Evolutionary conservation across 2,888 invertebrate species (phyloP), one percentile per base, ranked within the genome.

Genomic region (Tachina fera): DNA sequence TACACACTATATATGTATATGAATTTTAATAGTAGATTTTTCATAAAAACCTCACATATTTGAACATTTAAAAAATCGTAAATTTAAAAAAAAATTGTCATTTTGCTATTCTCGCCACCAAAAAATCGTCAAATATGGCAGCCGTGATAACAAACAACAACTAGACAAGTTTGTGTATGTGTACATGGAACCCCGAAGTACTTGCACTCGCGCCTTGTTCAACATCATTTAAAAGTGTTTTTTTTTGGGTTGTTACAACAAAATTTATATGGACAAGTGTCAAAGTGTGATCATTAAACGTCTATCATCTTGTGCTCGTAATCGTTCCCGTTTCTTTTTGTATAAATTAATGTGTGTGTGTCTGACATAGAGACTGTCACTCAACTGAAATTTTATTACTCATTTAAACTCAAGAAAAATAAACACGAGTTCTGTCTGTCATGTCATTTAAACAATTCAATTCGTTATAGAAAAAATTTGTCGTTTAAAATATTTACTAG

Each of bases 261-360:
- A 83, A 47, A 86, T 86, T 83, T 86, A 86, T 83, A 43, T 45
- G 67, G 63, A 76, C 79, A 83, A 75, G 83, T 86, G 85, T 86
- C 83, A 86, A 79, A 86, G 78, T 83, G 75, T 70, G 75, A 82
- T 60, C 78, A 67, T 83, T 72, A 77, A 77, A 53, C 45, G 56
- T 71, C 60, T 70, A 43, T 71, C 16, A 19, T 72, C 65, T 58
- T 39, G 39, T 39, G 47, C 31, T 63, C 13, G 16, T 43, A 19
- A 9, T 61, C 67, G 16, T 60, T 53, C n/a, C 13, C 13, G 16
- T 56, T 16, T 10, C 3, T 47, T 41, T 41, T 51, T 31, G 31
- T 60, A 19, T 49, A 39, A 49, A 39, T 22, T 16, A 43, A 22
- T 74, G 63, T 58, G 22, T 41, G 22, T 41, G 22, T 53, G 61